Conservation (phyloP, 2,888 invertebrate genomes). For the Lycocerus yunnanus region DNA sequence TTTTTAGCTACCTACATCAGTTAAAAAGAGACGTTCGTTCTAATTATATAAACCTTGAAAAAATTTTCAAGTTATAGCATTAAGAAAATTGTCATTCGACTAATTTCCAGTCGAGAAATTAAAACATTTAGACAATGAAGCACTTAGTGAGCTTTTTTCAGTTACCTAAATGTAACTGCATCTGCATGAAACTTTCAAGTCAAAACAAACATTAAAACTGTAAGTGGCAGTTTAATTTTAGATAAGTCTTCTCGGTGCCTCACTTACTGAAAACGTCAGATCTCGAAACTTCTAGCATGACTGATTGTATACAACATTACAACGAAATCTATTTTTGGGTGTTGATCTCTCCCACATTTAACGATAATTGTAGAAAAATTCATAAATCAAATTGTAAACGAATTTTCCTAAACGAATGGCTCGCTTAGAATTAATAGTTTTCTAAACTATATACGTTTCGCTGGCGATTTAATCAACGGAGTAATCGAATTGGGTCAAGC, state of each 20-base stretch:
- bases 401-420: neutral
- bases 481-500: constrained; percentile 24
- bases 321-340: neutral
- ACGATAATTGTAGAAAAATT: neutral
- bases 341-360: neutral
- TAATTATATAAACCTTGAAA: neutral
- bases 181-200: neutral
- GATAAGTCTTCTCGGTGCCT: constrained; percentile 1
- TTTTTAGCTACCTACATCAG: neutral
- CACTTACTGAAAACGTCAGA: neutral
- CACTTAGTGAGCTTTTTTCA: neutral
- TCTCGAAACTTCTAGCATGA: constrained; percentile 7
- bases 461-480: constrained; percentile 21
- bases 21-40: neutral
- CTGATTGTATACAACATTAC: constrained; percentile 8
- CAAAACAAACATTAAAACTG: neutral
- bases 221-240: constrained; percentile 9
- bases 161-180: neutral
- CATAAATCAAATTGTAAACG: constrained; percentile 7
- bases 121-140: neutral
- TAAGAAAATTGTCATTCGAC: neutral
- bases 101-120: neutral
- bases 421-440: neutral
- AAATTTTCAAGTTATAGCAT: neutral
- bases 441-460: constrained; percentile 17